These are phyloP conservation scores for Ctenodactylus gundi DNA, from an alignment of 2,113 vertebrate species.

Conservation along the genomic window DNA sequence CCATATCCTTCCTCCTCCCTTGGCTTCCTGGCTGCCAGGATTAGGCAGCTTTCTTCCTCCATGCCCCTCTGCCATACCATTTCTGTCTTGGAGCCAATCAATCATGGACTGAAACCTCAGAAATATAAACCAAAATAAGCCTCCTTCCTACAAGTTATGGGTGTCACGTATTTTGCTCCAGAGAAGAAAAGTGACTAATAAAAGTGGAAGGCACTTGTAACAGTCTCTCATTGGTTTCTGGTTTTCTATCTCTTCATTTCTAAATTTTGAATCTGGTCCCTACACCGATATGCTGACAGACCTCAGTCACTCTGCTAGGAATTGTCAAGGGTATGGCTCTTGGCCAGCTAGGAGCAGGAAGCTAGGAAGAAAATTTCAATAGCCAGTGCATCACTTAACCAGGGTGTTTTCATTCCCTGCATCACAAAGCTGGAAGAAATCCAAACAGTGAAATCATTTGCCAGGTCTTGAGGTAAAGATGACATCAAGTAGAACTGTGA, in stretches of 20 bases:
- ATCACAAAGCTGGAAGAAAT: neutral
- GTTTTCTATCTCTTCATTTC: neutral
- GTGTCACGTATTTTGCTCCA: no score
- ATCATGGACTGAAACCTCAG: no score
- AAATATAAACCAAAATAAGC: no score
- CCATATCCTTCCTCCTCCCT: no score
- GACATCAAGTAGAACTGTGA: neutral
- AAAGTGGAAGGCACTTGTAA: neutral
- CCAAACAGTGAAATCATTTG: neutral
- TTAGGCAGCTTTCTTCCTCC: no score
- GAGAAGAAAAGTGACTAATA: no score
- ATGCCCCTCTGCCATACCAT: no score
- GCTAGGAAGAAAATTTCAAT: neutral
- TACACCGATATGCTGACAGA: neutral
- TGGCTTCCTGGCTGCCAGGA: no score
- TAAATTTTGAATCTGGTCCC: neutral
- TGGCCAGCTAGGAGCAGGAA: neutral
- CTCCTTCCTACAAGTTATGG: no score
- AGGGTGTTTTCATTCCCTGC: neutral
- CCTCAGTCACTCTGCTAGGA: neutral
- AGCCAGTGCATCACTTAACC: neutral
- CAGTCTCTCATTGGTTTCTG: neutral
- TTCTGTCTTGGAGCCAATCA: no score
- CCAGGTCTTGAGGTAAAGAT: neutral
- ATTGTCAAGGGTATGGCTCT: neutral